Base-by-base conservation (phyloP, 2,888 invertebrate species). In the Abrostola triplasia region DNA sequence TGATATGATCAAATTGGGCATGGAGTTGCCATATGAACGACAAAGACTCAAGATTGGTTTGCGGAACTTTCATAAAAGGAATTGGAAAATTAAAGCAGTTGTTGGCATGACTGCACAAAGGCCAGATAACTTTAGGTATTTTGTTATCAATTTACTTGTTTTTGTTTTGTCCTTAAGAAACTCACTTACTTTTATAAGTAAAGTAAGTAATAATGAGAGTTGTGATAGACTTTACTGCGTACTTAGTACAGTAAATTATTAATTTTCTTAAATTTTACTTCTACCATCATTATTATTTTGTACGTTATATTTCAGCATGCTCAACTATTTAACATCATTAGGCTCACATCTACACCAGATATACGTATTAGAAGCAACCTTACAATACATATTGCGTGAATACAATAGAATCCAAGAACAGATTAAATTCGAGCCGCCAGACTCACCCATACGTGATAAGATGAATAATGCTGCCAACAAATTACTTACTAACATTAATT, bases 21-120 rank as follows among this genome's bases (percentile, higher is more conserved):
- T 97, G 13, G 88, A 93, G 5, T 92, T 96, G 88, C 95, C 95
- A 0, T 95, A 94, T 73, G 96, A 96, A 79, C 91, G 96, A 68
- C 93, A 95, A 68, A 92, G 95, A 80, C 92, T 96, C 67, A 83
- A 92, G 58, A 81, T 87, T 41, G 95, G 95, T 0, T 80, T 96
- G 52, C 90, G 94, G 56, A 94, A 92, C 70, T 96, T 96, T 82
- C 96, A 96, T 78, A 91, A 87, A 64, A 92, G 93, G 73, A 90
- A 93, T 1, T 97, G 95, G 95, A 95, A 92, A 79, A 71, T 94
- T 1, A 89, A 90, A 62, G 85, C 94, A 6, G 94, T 95, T 0
- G 87, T 91, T 0, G 95, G 94, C 9, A 71, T 95, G 81, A 82
- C 92, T 85, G 86, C 94, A 72, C 66, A 84, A 76, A 92, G 90